These are phyloP conservation scores for Agrotis clavis DNA, from an alignment of 2,888 invertebrate species.

Conservation along the genomic window DNA sequence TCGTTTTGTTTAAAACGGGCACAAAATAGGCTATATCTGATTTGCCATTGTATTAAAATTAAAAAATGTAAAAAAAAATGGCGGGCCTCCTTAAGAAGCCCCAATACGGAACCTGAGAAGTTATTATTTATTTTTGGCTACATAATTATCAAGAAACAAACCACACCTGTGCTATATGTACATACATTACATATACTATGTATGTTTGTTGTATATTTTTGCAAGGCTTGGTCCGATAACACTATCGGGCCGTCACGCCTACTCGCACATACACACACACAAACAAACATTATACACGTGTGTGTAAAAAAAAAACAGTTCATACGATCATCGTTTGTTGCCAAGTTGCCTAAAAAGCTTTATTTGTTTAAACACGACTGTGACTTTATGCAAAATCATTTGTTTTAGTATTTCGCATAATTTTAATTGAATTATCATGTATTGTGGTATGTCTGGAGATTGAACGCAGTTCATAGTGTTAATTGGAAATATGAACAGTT, in stretches of 20 bases:
- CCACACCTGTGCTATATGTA: slow-evolving; percentile 70
- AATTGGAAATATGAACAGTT: slow-evolving; percentile 25
- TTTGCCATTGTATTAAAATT: slow-evolving; percentile 35
- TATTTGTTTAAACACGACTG: slow-evolving; percentile 50
- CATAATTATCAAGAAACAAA: slow-evolving; percentile 73
- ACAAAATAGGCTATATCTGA: slow-evolving; percentile 13
- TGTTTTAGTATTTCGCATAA: slow-evolving; percentile 51
- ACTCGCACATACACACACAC: slow-evolving; percentile 78
- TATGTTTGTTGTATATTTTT: slow-evolving; percentile 90
- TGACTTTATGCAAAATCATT: slow-evolving; percentile 41
- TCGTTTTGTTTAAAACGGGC: slow-evolving; percentile 8
- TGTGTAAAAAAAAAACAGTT: slow-evolving; percentile 70
- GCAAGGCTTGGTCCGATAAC: slow-evolving; percentile 88
- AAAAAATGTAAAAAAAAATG: slow-evolving; percentile 26
- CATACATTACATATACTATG: slow-evolving; percentile 60
- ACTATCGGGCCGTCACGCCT: slow-evolving; percentile 87
- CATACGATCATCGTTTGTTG: slow-evolving; percentile 76
- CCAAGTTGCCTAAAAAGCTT: slow-evolving; percentile 79
- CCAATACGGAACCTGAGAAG: slow-evolving; percentile 62
- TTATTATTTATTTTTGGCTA: slow-evolving; percentile 72
- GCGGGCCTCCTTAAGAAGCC: slow-evolving; percentile 61
- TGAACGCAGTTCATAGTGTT: slow-evolving; percentile 28
- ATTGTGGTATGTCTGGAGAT: slow-evolving; percentile 14
- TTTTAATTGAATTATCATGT: slow-evolving; percentile 57
- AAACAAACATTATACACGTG: slow-evolving; percentile 43